phyloP scores from a whole-genome alignment of 2,113 vertebrate genomes.

The Rhinopomastus cyanomelas region DNA sequence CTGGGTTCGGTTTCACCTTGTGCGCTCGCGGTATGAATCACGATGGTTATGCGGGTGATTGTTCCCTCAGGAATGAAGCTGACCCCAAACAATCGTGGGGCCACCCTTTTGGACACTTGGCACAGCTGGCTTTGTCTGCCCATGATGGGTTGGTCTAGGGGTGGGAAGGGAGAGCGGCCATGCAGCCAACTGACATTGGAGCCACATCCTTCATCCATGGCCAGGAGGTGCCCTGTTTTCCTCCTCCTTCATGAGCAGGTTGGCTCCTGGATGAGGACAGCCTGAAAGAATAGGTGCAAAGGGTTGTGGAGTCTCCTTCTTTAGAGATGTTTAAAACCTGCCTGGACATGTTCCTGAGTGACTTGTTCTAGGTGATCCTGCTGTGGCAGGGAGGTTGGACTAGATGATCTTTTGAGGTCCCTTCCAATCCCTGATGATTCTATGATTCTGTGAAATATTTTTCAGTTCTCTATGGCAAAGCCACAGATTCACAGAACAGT shows the following conservation, averaged over 20 bases:
- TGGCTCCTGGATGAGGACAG: neutral
- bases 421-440: too few species aligned
- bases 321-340: too few species aligned
- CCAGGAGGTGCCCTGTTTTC: neutral
- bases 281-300: neutral
- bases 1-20: slow-evolving; percentile 50
- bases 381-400: too few species aligned
- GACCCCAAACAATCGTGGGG: neutral
- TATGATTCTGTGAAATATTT: too few species aligned
- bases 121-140: neutral
- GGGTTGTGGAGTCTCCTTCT: too few species aligned
- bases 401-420: too few species aligned
- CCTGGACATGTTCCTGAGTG: too few species aligned
- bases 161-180: rapidly evolving
- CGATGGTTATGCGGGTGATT: slow-evolving; percentile 19
- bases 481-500: too few species aligned
- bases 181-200: rapidly evolving
- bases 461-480: neutral
- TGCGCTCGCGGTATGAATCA: slow-evolving; percentile 3
- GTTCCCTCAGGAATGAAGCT: slow-evolving; percentile 36
- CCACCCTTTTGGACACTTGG: neutral
- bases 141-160: neutral
- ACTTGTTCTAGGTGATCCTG: too few species aligned
- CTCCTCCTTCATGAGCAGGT: neutral
- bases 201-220: rapidly evolving